Conservation (phyloP, 2,113 vertebrate genomes). For the Merops nubicus region DNA sequence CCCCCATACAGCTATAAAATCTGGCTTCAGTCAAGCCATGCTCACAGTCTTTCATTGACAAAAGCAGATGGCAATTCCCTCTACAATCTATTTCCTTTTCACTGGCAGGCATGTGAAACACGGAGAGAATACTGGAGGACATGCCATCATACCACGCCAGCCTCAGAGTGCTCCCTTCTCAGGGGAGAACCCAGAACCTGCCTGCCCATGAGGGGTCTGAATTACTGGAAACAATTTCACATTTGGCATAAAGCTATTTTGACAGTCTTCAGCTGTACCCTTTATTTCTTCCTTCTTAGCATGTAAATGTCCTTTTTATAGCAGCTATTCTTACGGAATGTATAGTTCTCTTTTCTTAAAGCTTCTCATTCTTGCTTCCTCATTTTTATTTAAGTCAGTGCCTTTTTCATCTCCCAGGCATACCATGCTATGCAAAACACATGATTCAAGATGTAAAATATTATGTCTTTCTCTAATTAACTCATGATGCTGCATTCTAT, state of each 20-base stretch:
- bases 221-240: conserved; percentile 43
- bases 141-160: neutral
- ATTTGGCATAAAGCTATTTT: conserved; percentile 47
- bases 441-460: neutral
- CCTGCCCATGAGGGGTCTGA: neutral
- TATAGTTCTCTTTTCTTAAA: conserved; percentile 55
- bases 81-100: conserved; percentile 20
- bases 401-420: conserved; percentile 3
- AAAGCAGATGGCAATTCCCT: conserved; percentile 67
- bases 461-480: conserved; percentile 1
- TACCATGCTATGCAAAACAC: neutral
- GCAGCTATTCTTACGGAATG: conserved; percentile 33
- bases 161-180: neutral
- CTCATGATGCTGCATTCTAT: neutral
- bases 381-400: conserved; percentile 22
- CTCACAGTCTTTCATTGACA: conserved; percentile 58
- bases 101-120: conserved; percentile 34
- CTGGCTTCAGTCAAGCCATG: conserved; percentile 17
- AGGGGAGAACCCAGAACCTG: neutral
- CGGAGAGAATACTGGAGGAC: neutral
- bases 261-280: conserved; percentile 52
- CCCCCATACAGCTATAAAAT: conserved; percentile 46
- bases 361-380: conserved; percentile 36
- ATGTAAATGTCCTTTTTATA: conserved; percentile 51
- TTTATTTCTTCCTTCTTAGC: conserved; percentile 54